Evolutionary conservation across 30 jellyfish, hydroid and myxozoan species (phyloP).

Genomic region (Euphysa ruthae): DNA sequence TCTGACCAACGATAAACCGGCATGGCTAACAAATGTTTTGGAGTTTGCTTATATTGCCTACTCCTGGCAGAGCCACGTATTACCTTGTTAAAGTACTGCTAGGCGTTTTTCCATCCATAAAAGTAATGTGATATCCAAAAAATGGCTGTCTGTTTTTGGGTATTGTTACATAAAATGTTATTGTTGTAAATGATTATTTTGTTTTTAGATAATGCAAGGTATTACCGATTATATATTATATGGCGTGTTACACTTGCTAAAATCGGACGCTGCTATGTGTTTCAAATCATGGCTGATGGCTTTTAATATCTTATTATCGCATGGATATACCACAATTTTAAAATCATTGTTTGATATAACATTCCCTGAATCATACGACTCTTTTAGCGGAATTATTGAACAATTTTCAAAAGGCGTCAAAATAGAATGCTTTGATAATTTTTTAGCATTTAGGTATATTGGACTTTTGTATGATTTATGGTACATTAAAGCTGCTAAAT

Average conservation of each 20-base stretch:
- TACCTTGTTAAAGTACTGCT: no score
- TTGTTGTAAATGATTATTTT: neutral
- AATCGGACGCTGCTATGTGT: slow-evolving; percentile 14
- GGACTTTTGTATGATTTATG: neutral
- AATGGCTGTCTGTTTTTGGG: no score
- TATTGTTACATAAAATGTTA: no score
- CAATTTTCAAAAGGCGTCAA: neutral
- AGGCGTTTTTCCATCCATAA: no score
- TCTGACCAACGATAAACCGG: no score
- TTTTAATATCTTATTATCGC: slow-evolving; percentile 6
- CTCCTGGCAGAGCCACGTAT: no score
- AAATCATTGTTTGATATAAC: neutral
- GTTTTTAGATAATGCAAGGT: slow-evolving; percentile 28
- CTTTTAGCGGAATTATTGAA: neutral
- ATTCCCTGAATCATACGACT: neutral
- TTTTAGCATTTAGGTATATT: neutral
- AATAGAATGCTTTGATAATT: neutral
- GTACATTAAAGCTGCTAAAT: neutral
- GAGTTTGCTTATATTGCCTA: no score
- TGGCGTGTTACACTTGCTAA: slow-evolving; percentile 27
- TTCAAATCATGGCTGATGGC: slow-evolving; percentile 47
- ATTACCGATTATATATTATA: slow-evolving; percentile 23
- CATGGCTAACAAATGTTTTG: no score
- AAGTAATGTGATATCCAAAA: no score
- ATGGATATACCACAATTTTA: neutral